Conservation (phyloP, 1,140 invertebrate genomes). For the Atta colombica region DNA sequence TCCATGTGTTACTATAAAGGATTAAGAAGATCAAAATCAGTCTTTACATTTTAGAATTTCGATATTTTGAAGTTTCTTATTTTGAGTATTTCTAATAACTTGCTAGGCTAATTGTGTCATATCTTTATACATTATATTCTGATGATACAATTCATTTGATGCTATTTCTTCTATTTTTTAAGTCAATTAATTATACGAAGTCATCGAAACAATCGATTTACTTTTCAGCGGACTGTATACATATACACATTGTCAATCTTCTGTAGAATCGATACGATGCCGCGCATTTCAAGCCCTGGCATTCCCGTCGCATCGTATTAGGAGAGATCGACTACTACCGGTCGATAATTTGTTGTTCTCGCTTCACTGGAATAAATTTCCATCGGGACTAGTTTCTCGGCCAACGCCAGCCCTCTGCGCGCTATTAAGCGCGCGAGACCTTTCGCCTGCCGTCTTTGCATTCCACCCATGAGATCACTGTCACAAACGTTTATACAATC, state of each 20-base stretch:
- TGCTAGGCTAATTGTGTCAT: neutral
- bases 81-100: too few relatives aligned
- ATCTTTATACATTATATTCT: neutral
- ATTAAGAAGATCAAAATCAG: too few relatives aligned
- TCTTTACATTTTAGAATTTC: neutral
- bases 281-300: conserved; percentile 74
- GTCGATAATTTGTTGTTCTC: conserved; percentile 85
- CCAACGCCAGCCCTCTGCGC: conserved; percentile 8
- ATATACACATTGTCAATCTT: conserved; percentile 71
- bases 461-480: conserved; percentile 56
- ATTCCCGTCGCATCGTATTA: conserved; percentile 83
- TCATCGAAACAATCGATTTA: neutral
- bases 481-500: conserved; percentile 43
- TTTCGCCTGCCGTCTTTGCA: conserved; percentile 51
- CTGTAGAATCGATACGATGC: conserved; percentile 49
- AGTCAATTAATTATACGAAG: conserved; percentile 34
- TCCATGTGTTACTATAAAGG: too few relatives aligned
- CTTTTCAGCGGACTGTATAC: conserved; percentile 34
- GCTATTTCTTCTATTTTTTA: neutral
- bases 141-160: neutral
- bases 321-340: conserved; percentile 84
- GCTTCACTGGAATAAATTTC: conserved; percentile 84
- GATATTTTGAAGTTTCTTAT: neutral
- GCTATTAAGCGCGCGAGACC: conserved; percentile 5
- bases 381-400: conserved; percentile 73